Evolutionary conservation across 1,140 invertebrate species (phyloP), one percentile per base, ranked within the genome.

Genomic region (Bombus pyrosoma): DNA sequence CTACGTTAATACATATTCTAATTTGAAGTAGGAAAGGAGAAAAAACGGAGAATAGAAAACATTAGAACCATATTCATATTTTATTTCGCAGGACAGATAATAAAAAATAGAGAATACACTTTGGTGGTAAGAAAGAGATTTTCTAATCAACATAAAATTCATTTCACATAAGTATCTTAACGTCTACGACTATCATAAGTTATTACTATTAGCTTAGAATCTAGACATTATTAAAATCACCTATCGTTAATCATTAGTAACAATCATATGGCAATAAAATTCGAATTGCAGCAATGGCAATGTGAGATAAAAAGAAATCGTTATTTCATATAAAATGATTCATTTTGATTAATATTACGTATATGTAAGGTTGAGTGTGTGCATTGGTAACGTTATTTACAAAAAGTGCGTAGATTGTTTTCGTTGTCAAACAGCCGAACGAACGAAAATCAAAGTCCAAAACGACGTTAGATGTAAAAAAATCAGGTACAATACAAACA

Each of bases 401-500:
- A 85, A 43, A 34, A 47, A 53, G 47, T 32, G 28, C 12, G 10
- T 4, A 47, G 32, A 10, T 1, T 43, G n/a, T 34, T 34, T 57
- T 39, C 64, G 3, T 57, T 72, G 73, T 83, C 62, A 41, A 41
- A 53, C 15, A 28, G 28, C 25, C n/a, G 34, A 22, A 34, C n/a
- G 22, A 74, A 43, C 81, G 22, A 39, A 25, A 53, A 71, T 22
- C 47, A 22, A 53, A 22, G n/a, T 64, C 34, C 59, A 22, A 47
- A 15, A 79, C 47, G 37, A 8, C 22, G 47, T 53, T 53, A 53
- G 8, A 12, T 6, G 53, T 59, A 72, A 72, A 37, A 37, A 79
- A 62, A 47, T 85, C 83, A 85, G 83, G 83, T 85, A 84, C 82
- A n/a, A 79, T 22, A 73, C 12, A 57, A 77, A 69, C 43, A 41